Conservation (phyloP, 1,140 invertebrate species). For the Popillia japonica region DNA sequence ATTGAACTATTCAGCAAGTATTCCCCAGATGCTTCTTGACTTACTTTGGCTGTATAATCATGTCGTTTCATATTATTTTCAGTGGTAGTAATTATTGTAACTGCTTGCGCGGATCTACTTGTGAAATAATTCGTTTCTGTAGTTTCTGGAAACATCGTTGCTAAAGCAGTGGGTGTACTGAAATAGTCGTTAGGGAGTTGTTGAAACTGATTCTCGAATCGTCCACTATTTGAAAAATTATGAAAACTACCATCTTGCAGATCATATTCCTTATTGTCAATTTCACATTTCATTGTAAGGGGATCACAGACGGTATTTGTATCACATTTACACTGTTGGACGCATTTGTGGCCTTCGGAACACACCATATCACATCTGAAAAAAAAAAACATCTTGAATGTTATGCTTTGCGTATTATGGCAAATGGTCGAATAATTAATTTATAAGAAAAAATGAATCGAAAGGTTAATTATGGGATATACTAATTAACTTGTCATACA, state of each 20-base stretch:
- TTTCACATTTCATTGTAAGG: not conserved
- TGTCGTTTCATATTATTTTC: not conserved
- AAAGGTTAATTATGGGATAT: not conserved
- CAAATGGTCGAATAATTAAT: too few species aligned
- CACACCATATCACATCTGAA: not conserved
- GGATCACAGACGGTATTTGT: not conserved
- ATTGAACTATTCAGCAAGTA: not conserved
- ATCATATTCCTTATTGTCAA: not conserved
- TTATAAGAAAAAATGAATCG: too few species aligned
- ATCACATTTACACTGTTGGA: not conserved
- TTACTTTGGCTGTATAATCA: not conserved
- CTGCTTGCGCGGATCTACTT: not conserved
- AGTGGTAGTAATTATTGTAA: not conserved
- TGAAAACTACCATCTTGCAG: not conserved
- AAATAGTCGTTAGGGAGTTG: not conserved
- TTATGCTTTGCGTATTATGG: too few species aligned
- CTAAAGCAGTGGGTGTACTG: not conserved
- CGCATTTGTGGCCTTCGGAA: not conserved
- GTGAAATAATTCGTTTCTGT: not conserved
- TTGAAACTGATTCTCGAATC: not conserved
- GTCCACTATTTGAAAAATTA: not conserved
- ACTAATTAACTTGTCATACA: not conserved
- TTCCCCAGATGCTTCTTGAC: not conserved
- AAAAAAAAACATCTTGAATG: not conserved
- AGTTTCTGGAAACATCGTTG: not conserved